Evolutionary conservation across 1,140 invertebrate genomes (phyloP).

Genomic region (Meloidogyne chitwoodi): DNA sequence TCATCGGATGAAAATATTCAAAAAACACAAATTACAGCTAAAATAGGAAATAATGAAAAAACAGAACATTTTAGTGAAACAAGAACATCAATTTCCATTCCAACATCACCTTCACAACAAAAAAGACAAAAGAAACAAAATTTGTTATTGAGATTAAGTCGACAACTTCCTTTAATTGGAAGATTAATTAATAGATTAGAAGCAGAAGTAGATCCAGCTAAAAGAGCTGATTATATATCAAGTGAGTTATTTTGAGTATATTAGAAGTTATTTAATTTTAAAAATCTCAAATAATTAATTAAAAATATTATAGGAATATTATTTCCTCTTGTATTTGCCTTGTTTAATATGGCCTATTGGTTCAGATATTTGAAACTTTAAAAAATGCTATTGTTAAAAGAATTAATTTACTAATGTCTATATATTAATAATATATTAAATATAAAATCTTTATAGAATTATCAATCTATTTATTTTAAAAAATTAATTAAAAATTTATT

Average conservation of each 20-base stretch:
- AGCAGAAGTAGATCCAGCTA: slow-evolving; percentile 47
- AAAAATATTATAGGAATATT: slow-evolving; percentile 48
- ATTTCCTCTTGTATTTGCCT: slow-evolving; percentile 42
- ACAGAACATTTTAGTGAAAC: slow-evolving; percentile 5
- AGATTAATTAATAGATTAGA: slow-evolving; percentile 38
- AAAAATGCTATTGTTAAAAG: not conserved
- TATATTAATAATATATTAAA: no score
- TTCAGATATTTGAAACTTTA: slow-evolving; percentile 16
- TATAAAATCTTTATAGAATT: no score
- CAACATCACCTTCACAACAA: not conserved
- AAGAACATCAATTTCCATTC: not conserved
- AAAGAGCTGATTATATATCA: slow-evolving; percentile 51
- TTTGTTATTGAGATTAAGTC: slow-evolving; percentile 13
- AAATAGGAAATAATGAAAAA: not conserved
- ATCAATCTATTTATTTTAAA: no score
- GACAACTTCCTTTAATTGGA: slow-evolving; percentile 17
- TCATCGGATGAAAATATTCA: not conserved
- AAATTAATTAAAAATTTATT: no score
- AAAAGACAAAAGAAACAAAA: not conserved
- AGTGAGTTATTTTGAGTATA: no score
- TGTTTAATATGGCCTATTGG: slow-evolving; percentile 52
- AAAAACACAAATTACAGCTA: slow-evolving; percentile 3
- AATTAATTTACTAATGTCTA: no score
- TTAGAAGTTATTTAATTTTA: no score
- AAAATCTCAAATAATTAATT: no score